Conservation (phyloP, 2,797 vertebrate species). For the Cryptoprocta ferox region DNA sequence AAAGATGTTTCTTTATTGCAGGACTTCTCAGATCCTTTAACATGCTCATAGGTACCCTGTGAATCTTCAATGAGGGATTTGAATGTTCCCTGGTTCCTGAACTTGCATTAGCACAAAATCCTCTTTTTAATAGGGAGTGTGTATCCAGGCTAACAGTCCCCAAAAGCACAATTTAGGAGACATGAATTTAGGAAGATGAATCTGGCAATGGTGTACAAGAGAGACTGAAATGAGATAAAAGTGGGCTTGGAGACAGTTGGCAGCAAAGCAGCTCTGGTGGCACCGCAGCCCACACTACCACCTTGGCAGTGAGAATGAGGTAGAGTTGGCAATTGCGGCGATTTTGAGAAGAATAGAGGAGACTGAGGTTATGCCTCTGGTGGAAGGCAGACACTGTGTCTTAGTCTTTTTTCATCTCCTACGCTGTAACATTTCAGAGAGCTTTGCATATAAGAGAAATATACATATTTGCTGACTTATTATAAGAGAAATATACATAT, state of each 20-base stretch:
- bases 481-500: background rate
- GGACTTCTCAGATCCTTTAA: slow-evolving; percentile 4
- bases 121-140: background rate
- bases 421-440: background rate
- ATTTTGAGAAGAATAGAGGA: background rate
- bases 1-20: slow-evolving; percentile 18
- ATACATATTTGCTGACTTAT: background rate
- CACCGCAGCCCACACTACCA: background rate
- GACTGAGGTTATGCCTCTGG: background rate
- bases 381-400: background rate
- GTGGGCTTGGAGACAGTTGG: background rate
- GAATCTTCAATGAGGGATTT: slow-evolving; percentile 8
- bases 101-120: background rate
- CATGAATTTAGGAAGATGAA: background rate
- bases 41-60: background rate
- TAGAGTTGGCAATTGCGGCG: background rate
- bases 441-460: background rate
- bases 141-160: background rate
- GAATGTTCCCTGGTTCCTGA: background rate
- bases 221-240: background rate
- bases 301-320: background rate
- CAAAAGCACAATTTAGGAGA: background rate
- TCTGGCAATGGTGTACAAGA: background rate
- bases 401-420: background rate
- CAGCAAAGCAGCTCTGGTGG: background rate